Evolutionary conservation across 1,140 invertebrate species (phyloP).

Genomic region (Drosophila sucinea): DNA sequence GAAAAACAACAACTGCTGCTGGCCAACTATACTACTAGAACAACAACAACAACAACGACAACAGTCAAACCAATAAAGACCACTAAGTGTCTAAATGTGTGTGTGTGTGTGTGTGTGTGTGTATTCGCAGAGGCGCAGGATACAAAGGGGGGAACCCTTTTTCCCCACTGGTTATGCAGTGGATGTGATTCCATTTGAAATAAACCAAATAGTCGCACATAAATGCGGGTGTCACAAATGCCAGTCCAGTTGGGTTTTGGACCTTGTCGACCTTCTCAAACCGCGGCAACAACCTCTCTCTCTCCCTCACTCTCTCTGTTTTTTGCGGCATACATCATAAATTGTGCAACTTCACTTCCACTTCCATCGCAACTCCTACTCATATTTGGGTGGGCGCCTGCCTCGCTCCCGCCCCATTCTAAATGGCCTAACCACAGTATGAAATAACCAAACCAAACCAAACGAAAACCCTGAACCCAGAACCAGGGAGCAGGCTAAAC

Average conservation of each 20-base stretch:
- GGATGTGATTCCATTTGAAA: slow-evolving; percentile 78
- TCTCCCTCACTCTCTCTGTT: neutral
- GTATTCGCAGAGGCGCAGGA: slow-evolving; percentile 22
- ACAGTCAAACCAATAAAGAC: slow-evolving; percentile 70
- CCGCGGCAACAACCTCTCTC: neutral
- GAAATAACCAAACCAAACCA: slow-evolving; percentile 42
- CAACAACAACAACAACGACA: slow-evolving; percentile 30
- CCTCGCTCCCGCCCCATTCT: slow-evolving; percentile 33
- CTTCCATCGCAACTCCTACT: slow-evolving; percentile 12
- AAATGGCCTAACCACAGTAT: slow-evolving; percentile 62
- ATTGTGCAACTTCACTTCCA: slow-evolving; percentile 51
- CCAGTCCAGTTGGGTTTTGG: slow-evolving; percentile 28
- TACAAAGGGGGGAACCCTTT: neutral
- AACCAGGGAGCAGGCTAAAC: slow-evolving; percentile 65
- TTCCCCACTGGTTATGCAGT: slow-evolving; percentile 8
- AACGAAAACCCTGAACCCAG: neutral
- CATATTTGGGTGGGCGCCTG: neutral
- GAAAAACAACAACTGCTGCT: slow-evolving; percentile 7
- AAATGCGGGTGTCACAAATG: slow-evolving; percentile 73
- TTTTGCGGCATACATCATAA: slow-evolving; percentile 55
- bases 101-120: slow-evolving; percentile 28
- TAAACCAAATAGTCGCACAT: slow-evolving; percentile 81
- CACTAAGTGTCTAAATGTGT: slow-evolving; percentile 75
- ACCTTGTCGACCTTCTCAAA: slow-evolving; percentile 12
- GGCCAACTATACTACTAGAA: slow-evolving; percentile 42